Evolutionary conservation across 2,888 invertebrate genomes (phyloP).

Genomic region (Gisinianus flammeolus): DNA sequence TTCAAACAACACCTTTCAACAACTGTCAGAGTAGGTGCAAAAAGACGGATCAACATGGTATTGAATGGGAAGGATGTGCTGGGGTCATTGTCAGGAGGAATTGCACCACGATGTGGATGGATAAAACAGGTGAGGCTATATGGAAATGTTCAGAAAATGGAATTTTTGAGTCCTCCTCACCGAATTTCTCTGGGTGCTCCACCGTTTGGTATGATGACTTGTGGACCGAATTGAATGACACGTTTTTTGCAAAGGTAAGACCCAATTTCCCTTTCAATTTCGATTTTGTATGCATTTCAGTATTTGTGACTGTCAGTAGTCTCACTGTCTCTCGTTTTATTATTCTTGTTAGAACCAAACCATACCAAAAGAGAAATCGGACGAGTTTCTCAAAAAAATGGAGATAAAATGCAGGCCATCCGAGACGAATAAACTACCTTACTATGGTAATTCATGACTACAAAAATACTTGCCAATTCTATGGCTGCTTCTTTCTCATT

Average conservation of each 20-base stretch:
- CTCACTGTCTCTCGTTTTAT: not conserved
- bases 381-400: conserved; percentile 27
- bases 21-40: too few relatives aligned
- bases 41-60: not conserved
- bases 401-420: conserved; percentile 1
- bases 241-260: not conserved
- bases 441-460: conserved; percentile 41
- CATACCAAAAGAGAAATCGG: conserved; percentile 16
- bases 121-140: conserved; percentile 21
- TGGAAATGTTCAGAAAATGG: conserved; percentile 48
- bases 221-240: conserved; percentile 32
- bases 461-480: too few relatives aligned
- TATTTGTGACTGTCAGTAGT: too few relatives aligned
- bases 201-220: conserved; percentile 49
- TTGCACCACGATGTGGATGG: conserved; percentile 38
- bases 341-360: conserved; percentile 37
- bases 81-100: conserved; percentile 10
- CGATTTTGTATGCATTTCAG: too few relatives aligned
- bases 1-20: too few relatives aligned
- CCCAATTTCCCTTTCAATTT: not conserved
- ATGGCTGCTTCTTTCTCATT: too few relatives aligned
- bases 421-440: conserved; percentile 31
- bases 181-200: conserved; percentile 47
- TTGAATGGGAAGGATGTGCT: conserved; percentile 43
- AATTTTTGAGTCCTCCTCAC: conserved; percentile 39